Percentiles rank a stretch among this genome's conserved stretches.
phyloP scores from a whole-genome alignment of 2,888 invertebrate species.

The Exephanes ischioxanthus region DNA sequence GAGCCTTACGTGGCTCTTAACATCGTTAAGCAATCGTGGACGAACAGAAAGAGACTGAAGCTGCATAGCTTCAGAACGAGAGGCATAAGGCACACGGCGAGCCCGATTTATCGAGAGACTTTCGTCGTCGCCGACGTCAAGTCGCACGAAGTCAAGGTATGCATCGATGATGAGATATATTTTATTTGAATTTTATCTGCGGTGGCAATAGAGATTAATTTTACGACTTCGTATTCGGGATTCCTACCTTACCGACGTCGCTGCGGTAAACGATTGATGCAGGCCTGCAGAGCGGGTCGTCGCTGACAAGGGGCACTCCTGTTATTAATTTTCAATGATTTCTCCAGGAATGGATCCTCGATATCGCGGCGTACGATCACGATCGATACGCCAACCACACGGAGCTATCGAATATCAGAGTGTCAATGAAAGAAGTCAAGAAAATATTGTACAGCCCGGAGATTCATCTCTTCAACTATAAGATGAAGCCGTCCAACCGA shows the following conservation, averaged over 20 bases:
- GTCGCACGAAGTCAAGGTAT: constrained; percentile 82
- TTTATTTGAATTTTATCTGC: neutral
- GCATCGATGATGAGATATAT: neutral
- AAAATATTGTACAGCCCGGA: constrained; percentile 82
- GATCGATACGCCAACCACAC: constrained; percentile 86
- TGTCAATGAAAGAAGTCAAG: constrained; percentile 84
- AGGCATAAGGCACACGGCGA: constrained; percentile 83
- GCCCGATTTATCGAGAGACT: constrained; percentile 84
- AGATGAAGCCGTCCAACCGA: constrained; percentile 83
- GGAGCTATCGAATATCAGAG: constrained; percentile 84
- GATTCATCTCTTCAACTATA: constrained; percentile 83
- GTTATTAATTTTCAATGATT: neutral
- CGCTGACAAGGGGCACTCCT: neutral
- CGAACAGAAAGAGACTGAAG: constrained; percentile 81
- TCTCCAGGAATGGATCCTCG: constrained; percentile 84
- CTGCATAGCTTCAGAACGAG: constrained; percentile 83
- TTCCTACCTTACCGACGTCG: constrained; percentile 30
- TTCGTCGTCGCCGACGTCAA: constrained; percentile 83
- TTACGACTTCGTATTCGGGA: constrained; percentile 47
- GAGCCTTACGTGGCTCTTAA: constrained; percentile 83
- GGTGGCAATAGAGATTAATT: neutral
- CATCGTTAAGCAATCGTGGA: constrained; percentile 82
- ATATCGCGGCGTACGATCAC: constrained; percentile 84
- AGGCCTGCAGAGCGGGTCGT: constrained; percentile 17
- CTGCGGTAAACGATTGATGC: neutral